These are phyloP conservation scores for Psettodes erumei DNA, from an alignment of 2,113 vertebrate species.

Conservation along the genomic window DNA sequence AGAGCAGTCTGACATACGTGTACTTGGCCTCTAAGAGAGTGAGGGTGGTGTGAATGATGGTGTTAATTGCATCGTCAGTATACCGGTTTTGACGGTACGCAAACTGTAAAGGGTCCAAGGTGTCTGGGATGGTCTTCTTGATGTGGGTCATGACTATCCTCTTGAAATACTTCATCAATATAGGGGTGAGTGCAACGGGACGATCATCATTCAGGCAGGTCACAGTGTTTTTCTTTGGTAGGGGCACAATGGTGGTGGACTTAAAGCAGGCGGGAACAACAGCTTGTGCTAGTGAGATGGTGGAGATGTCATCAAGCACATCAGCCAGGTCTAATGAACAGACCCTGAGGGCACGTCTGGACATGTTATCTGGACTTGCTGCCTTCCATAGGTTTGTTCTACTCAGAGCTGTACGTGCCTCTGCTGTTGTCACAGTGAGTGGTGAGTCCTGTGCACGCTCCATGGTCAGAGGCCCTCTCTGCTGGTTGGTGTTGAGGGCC, in stretches of 20 bases:
- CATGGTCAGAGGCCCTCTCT: neutral
- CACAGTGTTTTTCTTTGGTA: neutral
- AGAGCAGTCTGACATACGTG: neutral
- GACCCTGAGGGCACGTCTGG: neutral
- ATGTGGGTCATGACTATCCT: neutral
- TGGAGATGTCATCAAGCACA: neutral
- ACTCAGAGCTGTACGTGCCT: neutral
- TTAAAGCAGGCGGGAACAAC: too few relatives aligned
- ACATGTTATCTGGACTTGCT: neutral
- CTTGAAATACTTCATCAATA: neutral
- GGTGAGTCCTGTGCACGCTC: neutral
- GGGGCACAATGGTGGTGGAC: too few relatives aligned
- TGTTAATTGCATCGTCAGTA: neutral
- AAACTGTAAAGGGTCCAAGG: neutral
- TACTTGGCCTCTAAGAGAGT: neutral
- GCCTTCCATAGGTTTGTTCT: neutral
- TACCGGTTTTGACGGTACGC: too few relatives aligned
- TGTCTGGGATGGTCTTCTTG: neutral
- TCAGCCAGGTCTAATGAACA: neutral
- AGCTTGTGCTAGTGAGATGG: too few relatives aligned
- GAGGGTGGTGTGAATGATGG: neutral
- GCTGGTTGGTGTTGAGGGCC: neutral
- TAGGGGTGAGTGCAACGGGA: neutral
- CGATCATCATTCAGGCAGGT: constrained; percentile 3
- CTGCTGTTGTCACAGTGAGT: neutral